Percentiles rank a stretch among this genome's conserved stretches.
phyloP scores from a whole-genome alignment of 2,797 vertebrate genomes.

The Gallinago nigripennis region DNA sequence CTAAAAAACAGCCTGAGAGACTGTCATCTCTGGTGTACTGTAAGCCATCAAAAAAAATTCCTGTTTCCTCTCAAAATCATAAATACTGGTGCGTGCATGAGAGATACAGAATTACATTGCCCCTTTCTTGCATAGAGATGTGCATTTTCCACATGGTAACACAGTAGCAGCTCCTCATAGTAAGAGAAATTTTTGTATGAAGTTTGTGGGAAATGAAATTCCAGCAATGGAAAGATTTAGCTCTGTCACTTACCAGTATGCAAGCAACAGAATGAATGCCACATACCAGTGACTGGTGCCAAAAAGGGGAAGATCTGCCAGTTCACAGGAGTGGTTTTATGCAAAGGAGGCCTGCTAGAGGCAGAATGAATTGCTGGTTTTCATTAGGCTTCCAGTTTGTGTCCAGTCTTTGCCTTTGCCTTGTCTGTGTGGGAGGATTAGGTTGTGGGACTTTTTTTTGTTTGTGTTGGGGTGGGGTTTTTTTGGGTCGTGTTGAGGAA shows the following conservation, averaged over 20 bases:
- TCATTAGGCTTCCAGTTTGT: constrained; percentile 34
- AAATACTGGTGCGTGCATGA: not conserved
- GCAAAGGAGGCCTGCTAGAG: constrained; percentile 15
- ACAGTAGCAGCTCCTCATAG: not conserved
- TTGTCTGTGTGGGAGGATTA: not conserved
- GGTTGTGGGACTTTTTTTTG: not conserved
- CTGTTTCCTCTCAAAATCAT: constrained; percentile 20
- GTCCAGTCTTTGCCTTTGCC: constrained; percentile 31
- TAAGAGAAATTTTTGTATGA: not conserved
- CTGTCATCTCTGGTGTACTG: not conserved
- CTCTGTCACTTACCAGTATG: constrained; percentile 23
- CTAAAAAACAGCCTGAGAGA: not conserved
- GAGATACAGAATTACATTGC: not conserved
- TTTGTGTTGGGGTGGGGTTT: not conserved
- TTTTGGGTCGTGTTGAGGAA: not conserved
- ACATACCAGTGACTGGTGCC: constrained; percentile 1
- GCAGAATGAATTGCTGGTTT: constrained; percentile 44
- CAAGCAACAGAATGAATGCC: constrained; percentile 27
- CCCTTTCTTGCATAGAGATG: not conserved
- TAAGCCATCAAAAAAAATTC: not conserved
- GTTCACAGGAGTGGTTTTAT: constrained; percentile 38
- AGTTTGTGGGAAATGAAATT: constrained; percentile 28
- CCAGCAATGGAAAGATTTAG: constrained; percentile 8
- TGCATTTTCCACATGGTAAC: not conserved
- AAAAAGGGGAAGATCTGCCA: constrained; percentile 29